Evolutionary conservation across 2,888 invertebrate species (phyloP), one percentile per base, ranked within the genome.

Genomic region (Diabrotica balteata): DNA sequence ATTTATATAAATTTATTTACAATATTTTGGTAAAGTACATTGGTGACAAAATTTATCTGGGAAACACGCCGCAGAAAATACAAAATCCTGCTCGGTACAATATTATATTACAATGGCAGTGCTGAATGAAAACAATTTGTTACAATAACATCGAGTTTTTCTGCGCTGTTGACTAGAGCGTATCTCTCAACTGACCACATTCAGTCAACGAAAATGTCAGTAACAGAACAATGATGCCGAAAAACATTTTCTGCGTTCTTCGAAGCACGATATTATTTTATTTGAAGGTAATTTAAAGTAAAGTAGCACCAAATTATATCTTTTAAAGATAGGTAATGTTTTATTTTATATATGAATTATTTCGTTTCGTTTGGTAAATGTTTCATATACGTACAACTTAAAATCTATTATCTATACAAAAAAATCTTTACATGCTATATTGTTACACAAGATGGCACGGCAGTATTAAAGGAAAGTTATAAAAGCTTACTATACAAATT

Each of bases 61-160:
- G 45, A 50, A 66, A 66, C 32, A 49, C 49, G 54, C 47, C 59
- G 59, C 57, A 59, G 49, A 63, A 66, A 63, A 73, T 70, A 67
- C 65, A 69, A 70, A 69, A 68, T 58, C 53, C 66, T 55, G 53
- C 11, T 8, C 7, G 59, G 66, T 66, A 69, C 70, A 66, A 64
- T 81, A 17, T 17, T 17, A 81, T 80, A 80, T 82, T 81, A 82
- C 79, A 82, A 78, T 83, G 83, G 82, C 83, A 83, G 83, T 83
- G 83, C 80, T 81, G 72, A 75, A 75, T 68, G 57, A 67, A 63
- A 67, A 68, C 59, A 67, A 59, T 63, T 57, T 44, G 62, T 51
- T 69, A 59, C 47, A 66, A 67, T 42, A 55, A 55, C 45, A 17
- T 22, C 42, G 32, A 32, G 11, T 45, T 70, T 69, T 62, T 52